Conservation (phyloP, 37 sponge, comb jelly and placozoan species). For the Aplysina aerophoba region DNA sequence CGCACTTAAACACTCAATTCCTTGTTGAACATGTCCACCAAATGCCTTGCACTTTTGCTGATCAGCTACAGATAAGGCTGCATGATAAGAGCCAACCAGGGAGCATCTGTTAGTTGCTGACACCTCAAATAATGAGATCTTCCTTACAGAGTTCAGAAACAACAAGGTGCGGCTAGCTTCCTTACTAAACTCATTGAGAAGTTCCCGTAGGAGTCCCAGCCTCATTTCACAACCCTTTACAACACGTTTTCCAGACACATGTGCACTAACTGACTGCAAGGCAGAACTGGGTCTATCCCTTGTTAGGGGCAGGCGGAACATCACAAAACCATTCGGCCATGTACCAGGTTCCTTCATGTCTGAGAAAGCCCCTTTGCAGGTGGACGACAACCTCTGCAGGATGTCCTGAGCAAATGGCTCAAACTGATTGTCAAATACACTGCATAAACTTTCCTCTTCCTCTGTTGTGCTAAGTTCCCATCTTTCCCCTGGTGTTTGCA, state of each 20-base stretch:
- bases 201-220: neutral
- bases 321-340: constrained; percentile 53
- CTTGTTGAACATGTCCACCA: neutral
- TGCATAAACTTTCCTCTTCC: too few species aligned
- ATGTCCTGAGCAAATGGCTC: constrained; percentile 45
- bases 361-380: constrained; percentile 13
- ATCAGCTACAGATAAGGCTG: neutral
- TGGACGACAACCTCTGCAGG: neutral
- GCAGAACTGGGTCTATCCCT: neutral
- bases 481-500: neutral
- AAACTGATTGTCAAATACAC: constrained; percentile 57
- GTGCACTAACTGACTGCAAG: neutral
- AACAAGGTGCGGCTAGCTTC: constrained; percentile 36
- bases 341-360: neutral
- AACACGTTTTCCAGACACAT: neutral
- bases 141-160: constrained; percentile 57
- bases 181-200: constrained; percentile 9
- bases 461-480: neutral
- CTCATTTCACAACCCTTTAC: neutral
- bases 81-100: constrained; percentile 12
- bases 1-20: neutral
- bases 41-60: neutral
- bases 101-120: constrained; percentile 24
- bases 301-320: constrained; percentile 64
- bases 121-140: constrained; percentile 66